Evolutionary conservation across 2,113 vertebrate species (phyloP).

Genomic region (Cyanocitta stelleri): DNA sequence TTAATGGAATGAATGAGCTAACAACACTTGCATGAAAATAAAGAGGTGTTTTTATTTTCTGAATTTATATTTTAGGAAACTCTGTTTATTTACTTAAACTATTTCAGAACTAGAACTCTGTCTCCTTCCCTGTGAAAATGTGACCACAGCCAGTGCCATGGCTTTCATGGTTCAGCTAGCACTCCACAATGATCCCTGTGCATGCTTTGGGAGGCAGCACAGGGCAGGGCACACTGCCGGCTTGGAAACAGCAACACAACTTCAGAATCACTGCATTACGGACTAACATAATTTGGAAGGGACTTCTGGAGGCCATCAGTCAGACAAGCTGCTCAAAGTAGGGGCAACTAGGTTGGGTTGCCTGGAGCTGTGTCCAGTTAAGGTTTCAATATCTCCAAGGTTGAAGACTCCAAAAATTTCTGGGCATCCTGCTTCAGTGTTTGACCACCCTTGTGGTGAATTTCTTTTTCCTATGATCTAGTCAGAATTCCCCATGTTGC

Average conservation of each 20-base stretch:
- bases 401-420: background rate
- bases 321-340: background rate
- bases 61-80: background rate
- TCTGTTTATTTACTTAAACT: background rate
- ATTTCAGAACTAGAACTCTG: background rate
- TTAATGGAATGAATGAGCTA: background rate
- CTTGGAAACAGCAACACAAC: background rate
- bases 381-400: background rate
- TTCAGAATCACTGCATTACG: background rate
- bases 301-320: background rate
- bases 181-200: rapidly evolving
- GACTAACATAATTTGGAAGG: background rate
- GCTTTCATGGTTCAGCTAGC: background rate
- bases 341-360: background rate
- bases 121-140: background rate
- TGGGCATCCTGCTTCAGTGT: background rate
- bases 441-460: rapidly evolving
- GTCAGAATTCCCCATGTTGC: background rate
- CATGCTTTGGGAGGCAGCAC: background rate
- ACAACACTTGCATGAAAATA: background rate
- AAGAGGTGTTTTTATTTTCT: background rate
- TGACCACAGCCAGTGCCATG: background rate
- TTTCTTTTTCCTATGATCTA: background rate
- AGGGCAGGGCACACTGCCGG: background rate
- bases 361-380: background rate